Percentiles rank a stretch among this genome's conserved stretches.
Evolutionary conservation across 2,888 invertebrate genomes (phyloP).

Genomic region (Laspeyria flexula): DNA sequence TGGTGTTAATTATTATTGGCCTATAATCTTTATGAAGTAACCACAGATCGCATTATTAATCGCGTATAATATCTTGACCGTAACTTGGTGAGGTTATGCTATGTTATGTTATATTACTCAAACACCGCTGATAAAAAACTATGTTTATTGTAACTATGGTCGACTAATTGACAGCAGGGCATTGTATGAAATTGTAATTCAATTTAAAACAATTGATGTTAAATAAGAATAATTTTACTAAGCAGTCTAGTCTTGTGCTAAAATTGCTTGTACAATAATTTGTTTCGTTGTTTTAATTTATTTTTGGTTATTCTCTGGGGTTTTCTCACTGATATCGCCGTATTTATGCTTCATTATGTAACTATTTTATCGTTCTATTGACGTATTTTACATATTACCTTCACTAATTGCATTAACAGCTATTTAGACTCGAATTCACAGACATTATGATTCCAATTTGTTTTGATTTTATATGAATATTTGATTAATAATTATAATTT

Average conservation of each 20-base stretch:
- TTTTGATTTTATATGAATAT: not conserved
- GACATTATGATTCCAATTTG: not conserved
- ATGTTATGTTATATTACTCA: not conserved
- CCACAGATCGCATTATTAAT: not conserved
- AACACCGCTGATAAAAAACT: too few species aligned
- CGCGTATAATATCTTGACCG: not conserved
- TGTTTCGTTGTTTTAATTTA: not conserved
- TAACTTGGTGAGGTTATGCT: too few species aligned
- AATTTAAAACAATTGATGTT: not conserved
- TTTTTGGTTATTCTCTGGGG: not conserved
- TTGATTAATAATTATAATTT: too few species aligned
- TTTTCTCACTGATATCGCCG: not conserved
- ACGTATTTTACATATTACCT: constrained; percentile 5
- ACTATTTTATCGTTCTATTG: constrained; percentile 2
- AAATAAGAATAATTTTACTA: not conserved
- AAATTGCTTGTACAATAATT: not conserved
- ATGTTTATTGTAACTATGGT: not conserved
- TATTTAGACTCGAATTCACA: too few species aligned
- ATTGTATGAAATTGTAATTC: not conserved
- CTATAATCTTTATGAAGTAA: too few species aligned
- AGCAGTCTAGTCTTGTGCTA: too few species aligned
- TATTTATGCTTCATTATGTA: not conserved
- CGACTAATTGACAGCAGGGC: not conserved
- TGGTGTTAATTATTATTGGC: too few species aligned
- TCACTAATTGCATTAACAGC: not conserved